Evolutionary conservation across 2,888 invertebrate species (phyloP), one percentile per base, ranked within the genome.

Genomic region (Abrostola triplasia): DNA sequence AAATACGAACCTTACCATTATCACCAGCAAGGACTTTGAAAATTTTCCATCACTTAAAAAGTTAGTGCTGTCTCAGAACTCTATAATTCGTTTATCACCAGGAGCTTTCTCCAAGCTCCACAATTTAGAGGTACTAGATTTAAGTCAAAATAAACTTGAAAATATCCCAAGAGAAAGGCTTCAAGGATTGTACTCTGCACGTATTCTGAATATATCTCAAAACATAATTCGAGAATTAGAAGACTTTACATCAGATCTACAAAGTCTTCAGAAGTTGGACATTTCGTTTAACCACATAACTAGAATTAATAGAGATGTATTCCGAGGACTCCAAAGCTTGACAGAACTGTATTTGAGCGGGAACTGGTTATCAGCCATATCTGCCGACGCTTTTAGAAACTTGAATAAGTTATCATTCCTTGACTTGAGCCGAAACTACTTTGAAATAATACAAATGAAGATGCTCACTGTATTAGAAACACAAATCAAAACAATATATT

Each of bases 11-110:
- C 94, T 98, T 56, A 97, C 96, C 24, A 97, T 98, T 73, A 95
- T 98, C 53, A 97, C 97, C 0, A 97, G 97, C 76, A 97, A 97
- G 85, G 98, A 98, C 84, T 98, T 98, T 82, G 97, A 97, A 83
- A 96, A 97, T 41, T 98, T 98, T 83, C 97, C 97, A 24, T 96
- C 96, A 0, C 91, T 98, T 41, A 96, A 97, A 84, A 97, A 97
- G 83, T 95, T 98, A 61, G 96, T 96, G 84, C 90, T 98, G 77
- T 95, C 96, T 44, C 95, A 95, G 77, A 98, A 98, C 89, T 95
- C 96, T 66, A 97, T 98, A 73, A 96, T 97, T 12, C 95, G 97
- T 69, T 96, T 98, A 67, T 97, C 98, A 2, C 98, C 98, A 0
- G 97, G 98, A 47, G 98, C 98, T 57, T 98, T 98, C 86, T 96